Base-by-base conservation (phyloP, 30 jellyfish, hydroid and myxozoan species). In the Pseudorhiza aurosa region DNA sequence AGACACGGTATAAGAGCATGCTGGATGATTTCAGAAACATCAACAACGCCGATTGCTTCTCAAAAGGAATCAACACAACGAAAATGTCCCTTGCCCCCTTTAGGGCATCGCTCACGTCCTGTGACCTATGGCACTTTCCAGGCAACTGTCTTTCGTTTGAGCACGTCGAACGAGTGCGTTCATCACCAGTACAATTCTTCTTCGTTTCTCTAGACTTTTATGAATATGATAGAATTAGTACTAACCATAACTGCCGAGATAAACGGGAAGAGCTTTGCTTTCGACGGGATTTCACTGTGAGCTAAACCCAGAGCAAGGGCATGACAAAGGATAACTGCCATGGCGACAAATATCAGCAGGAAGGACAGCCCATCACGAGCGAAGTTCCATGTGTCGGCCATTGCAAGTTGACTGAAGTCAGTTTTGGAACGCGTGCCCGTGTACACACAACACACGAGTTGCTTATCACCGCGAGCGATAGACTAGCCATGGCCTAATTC, bases 201-300 rank as follows among this genome's bases (percentile, higher is more conserved):
- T n/a, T n/a, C n/a, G n/a, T n/a, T n/a, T n/a, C n/a, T n/a, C n/a
- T n/a, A n/a, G n/a, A 7, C 7, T 39, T 5, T 39, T 5, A 12
- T 5, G 10, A 39, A 7, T 39, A 5, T 39, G 50, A 39, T 39
- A 39, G 10, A 39, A 5, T 39, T 39, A 56, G 17, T 26, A 26
- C 75, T 28, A 7, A 60, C 75, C 75, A 60, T 14, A 9, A 29
- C 30, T 2, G 75, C 75, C 27, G 51, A 60, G 12, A 60, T 60
- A 29, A 60, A 60, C 4, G 75, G 75, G 51, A 60, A 60, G 25
- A 9, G 30, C 10, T 26, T 60, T 19, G 45, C 27, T 6, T 37
- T 21, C 12, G 18, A 24, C 1, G 75, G 9, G 30, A 29, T 24
- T 24, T 2, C 12, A 30, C 17, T 25, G 12, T n/a, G 25, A 1